Percentiles rank a stretch among this genome's conserved stretches.
Evolutionary conservation across 2,888 invertebrate species (phyloP).

Genomic region (Agrotis segetum): DNA sequence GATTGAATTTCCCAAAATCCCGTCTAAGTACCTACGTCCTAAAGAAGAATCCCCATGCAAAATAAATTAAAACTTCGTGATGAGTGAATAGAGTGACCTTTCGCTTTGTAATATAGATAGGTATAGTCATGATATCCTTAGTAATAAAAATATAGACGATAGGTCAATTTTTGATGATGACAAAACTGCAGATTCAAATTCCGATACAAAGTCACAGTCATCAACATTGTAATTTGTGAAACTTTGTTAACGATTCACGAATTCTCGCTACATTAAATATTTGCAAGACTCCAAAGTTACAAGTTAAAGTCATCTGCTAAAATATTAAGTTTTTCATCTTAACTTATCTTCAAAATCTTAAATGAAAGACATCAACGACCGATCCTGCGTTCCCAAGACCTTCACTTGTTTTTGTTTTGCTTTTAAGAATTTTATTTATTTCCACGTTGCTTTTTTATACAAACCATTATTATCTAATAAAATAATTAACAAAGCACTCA

Average conservation of each 20-base stretch:
- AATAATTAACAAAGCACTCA: conserved; percentile 35
- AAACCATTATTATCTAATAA: conserved; percentile 18
- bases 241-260: background rate
- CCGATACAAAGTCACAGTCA: conserved; percentile 6
- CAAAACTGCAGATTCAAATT: background rate
- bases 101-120: no score
- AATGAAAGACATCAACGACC: conserved; percentile 24
- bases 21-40: no score
- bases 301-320: background rate
- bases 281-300: background rate
- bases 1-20: no score
- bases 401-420: background rate
- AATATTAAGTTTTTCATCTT: background rate
- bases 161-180: background rate
- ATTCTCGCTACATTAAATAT: background rate
- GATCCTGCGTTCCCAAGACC: background rate
- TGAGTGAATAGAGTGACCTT: no score
- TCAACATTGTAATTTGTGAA: background rate
- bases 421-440: conserved; percentile 3
- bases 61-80: no score
- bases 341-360: no score
- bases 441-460: background rate
- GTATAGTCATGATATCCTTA: background rate
- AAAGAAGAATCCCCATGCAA: no score
- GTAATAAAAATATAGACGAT: conserved; percentile 1